These are phyloP conservation scores for Epizoanthus ramosus DNA, from an alignment of 92 coral and sea anemone species.

Conservation along the genomic window DNA sequence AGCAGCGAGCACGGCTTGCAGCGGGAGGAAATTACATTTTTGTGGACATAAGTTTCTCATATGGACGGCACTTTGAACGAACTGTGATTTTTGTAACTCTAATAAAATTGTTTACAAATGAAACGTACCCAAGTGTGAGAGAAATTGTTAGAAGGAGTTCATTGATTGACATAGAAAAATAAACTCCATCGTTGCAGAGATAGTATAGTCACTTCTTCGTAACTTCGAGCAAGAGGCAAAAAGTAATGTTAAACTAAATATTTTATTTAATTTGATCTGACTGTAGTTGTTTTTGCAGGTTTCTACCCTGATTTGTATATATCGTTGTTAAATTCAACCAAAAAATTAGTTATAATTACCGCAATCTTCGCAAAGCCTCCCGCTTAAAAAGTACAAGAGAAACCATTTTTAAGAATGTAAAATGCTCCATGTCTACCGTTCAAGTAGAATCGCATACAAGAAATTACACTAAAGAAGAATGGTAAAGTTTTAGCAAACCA, in stretches of 20 bases:
- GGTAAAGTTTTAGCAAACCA: not conserved
- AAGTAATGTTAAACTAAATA: slow-evolving; percentile 41
- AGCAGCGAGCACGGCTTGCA: not conserved
- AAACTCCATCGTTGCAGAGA: not conserved
- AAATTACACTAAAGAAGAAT: not conserved
- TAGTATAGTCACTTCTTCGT: slow-evolving; percentile 8
- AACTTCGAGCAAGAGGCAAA: not conserved
- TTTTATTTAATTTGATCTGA: slow-evolving; percentile 53
- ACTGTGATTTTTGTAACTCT: slow-evolving; percentile 20
- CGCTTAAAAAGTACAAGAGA: not conserved
- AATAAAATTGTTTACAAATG: slow-evolving; percentile 13
- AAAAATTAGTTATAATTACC: slow-evolving; percentile 12
- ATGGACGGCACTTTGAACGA: slow-evolving; percentile 7
- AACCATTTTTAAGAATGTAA: not conserved
- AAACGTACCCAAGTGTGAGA: slow-evolving; percentile 3
- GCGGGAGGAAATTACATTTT: slow-evolving; percentile 20
- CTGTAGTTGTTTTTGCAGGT: slow-evolving; percentile 56
- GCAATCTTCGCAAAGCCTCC: not conserved
- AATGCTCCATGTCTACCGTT: not conserved
- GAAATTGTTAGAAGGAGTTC: not conserved
- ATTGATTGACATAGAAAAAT: not conserved
- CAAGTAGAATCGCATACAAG: not conserved
- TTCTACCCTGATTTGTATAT: not conserved
- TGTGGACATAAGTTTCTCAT: slow-evolving; percentile 15
- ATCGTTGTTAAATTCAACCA: slow-evolving; percentile 23